phyloP scores from a whole-genome alignment of 92 coral and sea anemone genomes.

The Meandrina meandrites region DNA sequence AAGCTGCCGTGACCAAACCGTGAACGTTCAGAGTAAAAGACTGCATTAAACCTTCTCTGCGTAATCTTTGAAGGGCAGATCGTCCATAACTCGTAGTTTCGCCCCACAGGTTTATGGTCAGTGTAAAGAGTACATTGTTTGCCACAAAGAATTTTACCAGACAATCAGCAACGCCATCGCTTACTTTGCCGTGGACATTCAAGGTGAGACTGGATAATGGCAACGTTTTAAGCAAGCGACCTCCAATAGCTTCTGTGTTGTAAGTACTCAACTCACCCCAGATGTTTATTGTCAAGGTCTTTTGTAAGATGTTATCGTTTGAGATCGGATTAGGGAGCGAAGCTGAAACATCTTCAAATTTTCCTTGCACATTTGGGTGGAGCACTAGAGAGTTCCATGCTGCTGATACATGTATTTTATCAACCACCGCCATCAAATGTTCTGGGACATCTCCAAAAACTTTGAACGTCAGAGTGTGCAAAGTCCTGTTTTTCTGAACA shows the following conservation, averaged over 20 bases:
- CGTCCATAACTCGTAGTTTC: not conserved
- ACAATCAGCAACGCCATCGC: not conserved
- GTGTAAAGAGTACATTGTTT: not conserved
- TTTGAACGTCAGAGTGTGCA: not conserved
- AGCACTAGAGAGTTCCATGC: not conserved
- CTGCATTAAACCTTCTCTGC: not conserved
- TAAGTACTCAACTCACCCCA: conserved; percentile 13
- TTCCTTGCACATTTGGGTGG: conserved; percentile 2
- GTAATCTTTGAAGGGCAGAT: not conserved
- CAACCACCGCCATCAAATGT: not conserved
- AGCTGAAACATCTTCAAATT: not conserved
- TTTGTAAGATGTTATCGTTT: not conserved
- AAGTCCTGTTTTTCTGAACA: not conserved
- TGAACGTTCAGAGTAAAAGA: not conserved
- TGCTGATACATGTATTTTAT: not conserved
- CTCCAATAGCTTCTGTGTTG: not conserved
- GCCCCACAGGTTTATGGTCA: not conserved
- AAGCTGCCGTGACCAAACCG: not conserved
- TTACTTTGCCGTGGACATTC: not conserved
- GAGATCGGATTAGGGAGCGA: not conserved
- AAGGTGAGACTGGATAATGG: not conserved
- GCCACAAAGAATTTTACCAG: not conserved
- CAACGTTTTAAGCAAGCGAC: not conserved
- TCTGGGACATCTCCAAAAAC: conserved; percentile 7
- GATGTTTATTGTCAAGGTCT: not conserved